Evolutionary conservation across 2,888 invertebrate species (phyloP).

Genomic region (Polydrusus cervinus): DNA sequence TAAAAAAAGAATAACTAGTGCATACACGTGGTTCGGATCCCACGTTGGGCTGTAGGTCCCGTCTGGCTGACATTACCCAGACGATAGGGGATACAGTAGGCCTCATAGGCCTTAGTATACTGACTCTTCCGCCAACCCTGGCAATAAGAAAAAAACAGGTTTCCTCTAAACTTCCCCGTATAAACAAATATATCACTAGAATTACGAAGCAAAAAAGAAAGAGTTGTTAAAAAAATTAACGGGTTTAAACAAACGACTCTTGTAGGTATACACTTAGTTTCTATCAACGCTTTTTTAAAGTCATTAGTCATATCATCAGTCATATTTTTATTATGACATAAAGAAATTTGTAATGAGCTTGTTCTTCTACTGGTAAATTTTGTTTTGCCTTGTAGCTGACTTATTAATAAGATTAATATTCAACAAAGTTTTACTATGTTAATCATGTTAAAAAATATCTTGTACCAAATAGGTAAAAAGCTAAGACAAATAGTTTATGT

Average conservation of each 20-base stretch:
- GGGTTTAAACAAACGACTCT: too few species aligned
- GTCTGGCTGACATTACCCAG: too few species aligned
- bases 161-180: too few species aligned
- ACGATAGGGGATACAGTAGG: too few species aligned
- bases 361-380: slow-evolving; percentile 1
- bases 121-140: too few species aligned
- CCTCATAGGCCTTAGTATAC: too few species aligned
- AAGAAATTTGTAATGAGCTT: background rate
- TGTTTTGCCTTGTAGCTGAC: background rate
- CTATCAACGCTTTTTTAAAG: slow-evolving; percentile 2
- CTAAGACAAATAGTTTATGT: background rate
- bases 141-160: too few species aligned
- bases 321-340: background rate
- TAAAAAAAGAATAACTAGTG: too few species aligned
- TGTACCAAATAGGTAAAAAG: slow-evolving; percentile 6
- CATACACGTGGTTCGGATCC: too few species aligned
- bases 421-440: background rate
- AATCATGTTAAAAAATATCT: background rate
- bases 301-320: background rate
- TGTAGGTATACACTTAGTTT: background rate
- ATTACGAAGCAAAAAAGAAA: background rate
- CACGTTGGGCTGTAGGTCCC: too few species aligned
- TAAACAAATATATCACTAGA: background rate
- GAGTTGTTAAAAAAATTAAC: background rate
- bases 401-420: background rate